These are phyloP conservation scores for Telenomus remus DNA, from an alignment of 1,140 invertebrate species.

Conservation along the genomic window DNA sequence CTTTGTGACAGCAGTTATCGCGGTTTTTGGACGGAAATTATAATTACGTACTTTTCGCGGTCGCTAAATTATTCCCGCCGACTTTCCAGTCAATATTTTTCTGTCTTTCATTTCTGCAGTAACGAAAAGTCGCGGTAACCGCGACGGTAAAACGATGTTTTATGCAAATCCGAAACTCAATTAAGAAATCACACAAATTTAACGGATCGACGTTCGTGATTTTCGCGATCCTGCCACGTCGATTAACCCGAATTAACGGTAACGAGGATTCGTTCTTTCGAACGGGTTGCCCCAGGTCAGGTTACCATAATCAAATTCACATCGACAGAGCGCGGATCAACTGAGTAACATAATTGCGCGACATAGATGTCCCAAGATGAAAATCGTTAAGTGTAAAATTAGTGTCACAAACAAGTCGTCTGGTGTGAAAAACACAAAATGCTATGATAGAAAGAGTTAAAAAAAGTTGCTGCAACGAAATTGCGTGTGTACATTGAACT, in stretches of 20 bases:
- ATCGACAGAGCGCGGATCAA: slow-evolving; percentile 48
- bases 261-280: slow-evolving; percentile 50
- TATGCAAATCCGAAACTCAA: slow-evolving; percentile 45
- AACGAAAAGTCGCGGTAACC: neutral
- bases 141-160: slow-evolving; percentile 15
- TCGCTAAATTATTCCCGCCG: no score
- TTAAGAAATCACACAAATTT: slow-evolving; percentile 46
- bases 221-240: slow-evolving; percentile 48
- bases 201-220: slow-evolving; percentile 50
- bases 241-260: slow-evolving; percentile 65
- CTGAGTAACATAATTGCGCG: slow-evolving; percentile 51
- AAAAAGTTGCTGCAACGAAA: no score
- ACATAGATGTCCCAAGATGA: slow-evolving; percentile 36
- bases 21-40: neutral
- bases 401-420: no score
- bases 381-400: neutral
- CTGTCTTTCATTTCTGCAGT: no score
- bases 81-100: no score
- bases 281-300: slow-evolving; percentile 54
- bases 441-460: no score
- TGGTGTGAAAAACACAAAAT: no score
- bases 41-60: no score
- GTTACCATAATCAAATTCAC: slow-evolving; percentile 54
- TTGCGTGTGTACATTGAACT: no score
- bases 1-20: slow-evolving; percentile 36